Evolutionary conservation across 2,113 vertebrate genomes (phyloP).

Genomic region (Alosa alosa): DNA sequence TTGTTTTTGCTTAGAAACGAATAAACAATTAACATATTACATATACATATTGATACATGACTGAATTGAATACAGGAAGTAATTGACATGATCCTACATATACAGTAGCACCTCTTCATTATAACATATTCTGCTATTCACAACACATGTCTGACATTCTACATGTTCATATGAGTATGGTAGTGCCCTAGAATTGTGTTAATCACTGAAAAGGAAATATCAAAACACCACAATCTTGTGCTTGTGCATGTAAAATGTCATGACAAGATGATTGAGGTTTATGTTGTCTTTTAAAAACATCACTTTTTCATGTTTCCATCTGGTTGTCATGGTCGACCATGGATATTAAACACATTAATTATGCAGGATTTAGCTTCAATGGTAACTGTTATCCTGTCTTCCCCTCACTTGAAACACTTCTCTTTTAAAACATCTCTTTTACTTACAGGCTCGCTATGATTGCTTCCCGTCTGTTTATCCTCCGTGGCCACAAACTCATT

Average conservation of each 20-base stretch:
- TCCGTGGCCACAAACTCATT: constrained; percentile 22
- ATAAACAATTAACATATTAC: too few relatives aligned
- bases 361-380: constrained; percentile 26
- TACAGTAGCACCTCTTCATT: not conserved
- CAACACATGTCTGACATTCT: not conserved
- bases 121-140: not conserved
- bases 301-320: constrained; percentile 37
- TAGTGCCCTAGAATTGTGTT: not conserved
- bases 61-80: too few relatives aligned
- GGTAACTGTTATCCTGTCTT: constrained; percentile 1
- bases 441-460: constrained; percentile 21
- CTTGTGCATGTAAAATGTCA: not conserved
- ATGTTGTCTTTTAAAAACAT: constrained; percentile 25
- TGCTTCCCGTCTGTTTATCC: constrained; percentile 1
- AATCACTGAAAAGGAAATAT: not conserved
- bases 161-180: not conserved
- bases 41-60: not conserved
- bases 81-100: not conserved
- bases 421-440: constrained; percentile 26
- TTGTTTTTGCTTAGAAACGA: too few relatives aligned
- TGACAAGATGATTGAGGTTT: not conserved
- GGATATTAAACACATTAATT: constrained; percentile 32
- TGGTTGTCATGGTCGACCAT: constrained; percentile 28
- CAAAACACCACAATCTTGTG: not conserved
- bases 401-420: constrained; percentile 13